Evolutionary conservation across 2,113 vertebrate species (phyloP).

Genomic region (Eulemur rufifrons): DNA sequence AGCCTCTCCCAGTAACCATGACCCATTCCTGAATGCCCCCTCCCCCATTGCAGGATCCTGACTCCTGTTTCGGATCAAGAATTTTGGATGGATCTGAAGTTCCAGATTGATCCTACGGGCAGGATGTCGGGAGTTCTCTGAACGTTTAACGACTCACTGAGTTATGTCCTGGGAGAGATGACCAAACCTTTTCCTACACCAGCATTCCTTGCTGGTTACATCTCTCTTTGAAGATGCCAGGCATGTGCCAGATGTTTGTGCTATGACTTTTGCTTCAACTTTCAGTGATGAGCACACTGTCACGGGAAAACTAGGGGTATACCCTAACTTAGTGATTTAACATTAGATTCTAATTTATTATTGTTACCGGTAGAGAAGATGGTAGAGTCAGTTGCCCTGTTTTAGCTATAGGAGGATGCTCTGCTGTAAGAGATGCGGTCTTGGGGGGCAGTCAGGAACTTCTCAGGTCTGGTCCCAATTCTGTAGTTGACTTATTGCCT

Average conservation of each 20-base stretch:
- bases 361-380: not conserved
- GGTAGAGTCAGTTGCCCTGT: not conserved
- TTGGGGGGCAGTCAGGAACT: not conserved
- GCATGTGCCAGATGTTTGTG: not conserved
- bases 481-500: slow-evolving; percentile 47
- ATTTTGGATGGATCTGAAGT: not conserved
- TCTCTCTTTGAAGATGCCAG: not conserved
- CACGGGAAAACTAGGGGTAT: not conserved
- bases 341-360: not conserved
- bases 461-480: slow-evolving; percentile 36
- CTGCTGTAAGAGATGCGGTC: not conserved
- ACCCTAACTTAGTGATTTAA: not conserved
- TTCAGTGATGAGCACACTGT: not conserved
- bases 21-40: not conserved
- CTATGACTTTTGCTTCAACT: not conserved
- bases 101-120: not conserved
- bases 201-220: not conserved
- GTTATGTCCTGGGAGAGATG: not conserved
- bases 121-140: not conserved
- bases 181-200: not conserved
- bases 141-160: not conserved
- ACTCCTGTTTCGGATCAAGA: not conserved
- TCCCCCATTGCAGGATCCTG: not conserved
- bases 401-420: not conserved
- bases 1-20: not conserved